Percentiles rank a stretch among this genome's conserved stretches.
Evolutionary conservation across 2,888 invertebrate species (phyloP).

Genomic region (Noctuana brunneofusca): DNA sequence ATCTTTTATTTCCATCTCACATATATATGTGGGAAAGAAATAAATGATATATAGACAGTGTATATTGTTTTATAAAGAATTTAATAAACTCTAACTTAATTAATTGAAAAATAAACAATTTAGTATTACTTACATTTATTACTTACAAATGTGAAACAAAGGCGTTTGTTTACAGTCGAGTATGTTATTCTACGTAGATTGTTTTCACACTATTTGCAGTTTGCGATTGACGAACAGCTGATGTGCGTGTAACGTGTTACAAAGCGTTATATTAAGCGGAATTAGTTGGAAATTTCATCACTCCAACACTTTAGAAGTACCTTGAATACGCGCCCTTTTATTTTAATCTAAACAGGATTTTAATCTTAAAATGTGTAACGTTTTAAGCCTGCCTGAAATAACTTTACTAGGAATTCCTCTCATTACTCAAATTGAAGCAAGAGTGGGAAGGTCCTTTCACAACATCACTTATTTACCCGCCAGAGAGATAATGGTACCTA

Average conservation of each 20-base stretch:
- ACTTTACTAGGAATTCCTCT: constrained; percentile 26
- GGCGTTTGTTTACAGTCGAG: constrained; percentile 3
- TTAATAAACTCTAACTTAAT: background rate
- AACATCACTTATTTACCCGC: constrained; percentile 16
- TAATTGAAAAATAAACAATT: background rate
- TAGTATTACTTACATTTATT: too few species aligned
- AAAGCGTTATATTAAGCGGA: constrained; percentile 44
- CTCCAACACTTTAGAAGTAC: too few species aligned
- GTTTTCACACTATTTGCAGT: constrained; percentile 15
- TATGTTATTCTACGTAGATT: constrained; percentile 13
- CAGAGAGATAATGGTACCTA: constrained; percentile 21
- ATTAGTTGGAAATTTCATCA: constrained; percentile 35
- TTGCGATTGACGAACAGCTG: constrained; percentile 22
- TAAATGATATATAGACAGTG: too few species aligned
- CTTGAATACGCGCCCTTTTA: background rate
- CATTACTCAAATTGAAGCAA: constrained; percentile 23
- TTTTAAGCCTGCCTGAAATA: constrained; percentile 24
- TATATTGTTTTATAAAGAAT: too few species aligned
- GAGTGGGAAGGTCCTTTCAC: constrained; percentile 13
- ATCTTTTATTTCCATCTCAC: too few species aligned
- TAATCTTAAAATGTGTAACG: constrained; percentile 4
- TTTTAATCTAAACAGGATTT: background rate
- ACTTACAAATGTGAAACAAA: constrained; percentile 7
- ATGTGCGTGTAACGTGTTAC: constrained; percentile 41
- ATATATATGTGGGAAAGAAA: too few species aligned